Base-by-base conservation (phyloP, 2,888 invertebrate genomes). In the Clostera curtula region DNA sequence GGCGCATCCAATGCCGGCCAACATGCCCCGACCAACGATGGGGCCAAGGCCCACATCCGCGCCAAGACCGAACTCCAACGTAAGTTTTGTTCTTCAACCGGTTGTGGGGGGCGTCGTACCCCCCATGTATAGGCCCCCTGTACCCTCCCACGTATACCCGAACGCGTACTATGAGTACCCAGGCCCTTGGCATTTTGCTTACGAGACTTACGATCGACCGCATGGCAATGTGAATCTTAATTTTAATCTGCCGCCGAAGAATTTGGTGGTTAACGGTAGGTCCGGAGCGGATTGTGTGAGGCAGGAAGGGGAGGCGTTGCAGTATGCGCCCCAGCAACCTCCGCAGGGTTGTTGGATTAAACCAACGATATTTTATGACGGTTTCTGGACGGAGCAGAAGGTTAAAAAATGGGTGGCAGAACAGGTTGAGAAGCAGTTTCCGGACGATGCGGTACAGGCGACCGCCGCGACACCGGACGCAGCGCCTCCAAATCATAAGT, bases 381-480 rank as follows among this genome's bases (percentile, higher is more conserved):
- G 85, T 1, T 85, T 85, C 51, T 85, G 84, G 84, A 84, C 84
- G 1, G 85, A 85, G 60, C 84, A 83, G 61, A 83, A 85, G 44
- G 84, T 85, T 8, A 84, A 79, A 51, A 80, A 75, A 50, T 85
- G 85, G 85, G 83, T 82, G 2, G 77, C 85, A 3, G 84, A 84
- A 42, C 85, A 83, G 45, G 77, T 79, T 9, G 82, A 83, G 46
- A 82, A 82, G 48, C 77, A 74, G 54, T 76, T 75, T 42, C 79
- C 82, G 1, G 79, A 76, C 21, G 79, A 77, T 11, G 32, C 50
- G 3, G n/a, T n/a, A n/a, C n/a, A n/a, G n/a, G n/a, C n/a, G n/a
- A 35, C 54, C 3, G 51, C 50, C 12, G 40, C 59, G 24, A 34
- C 56, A 1, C 18, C 55, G 12, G 50, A 27, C 6, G 24, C 66